Conservation (phyloP, 2,888 invertebrate genomes). For the Gari tellinella region DNA sequence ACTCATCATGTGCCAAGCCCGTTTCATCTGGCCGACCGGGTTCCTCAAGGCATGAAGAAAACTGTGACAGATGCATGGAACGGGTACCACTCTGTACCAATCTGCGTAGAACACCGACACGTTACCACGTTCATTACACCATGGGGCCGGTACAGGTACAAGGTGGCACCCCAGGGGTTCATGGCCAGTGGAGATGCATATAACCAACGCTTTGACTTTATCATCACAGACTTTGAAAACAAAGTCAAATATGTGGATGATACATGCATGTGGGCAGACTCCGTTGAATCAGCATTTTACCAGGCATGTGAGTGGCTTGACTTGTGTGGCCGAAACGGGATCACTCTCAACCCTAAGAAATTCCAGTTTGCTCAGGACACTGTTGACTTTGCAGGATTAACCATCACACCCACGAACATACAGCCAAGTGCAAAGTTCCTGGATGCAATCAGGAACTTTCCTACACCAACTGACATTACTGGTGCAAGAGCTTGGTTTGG, state of each 20-base stretch:
- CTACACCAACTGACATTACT: slow-evolving; percentile 53
- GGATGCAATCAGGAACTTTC: slow-evolving; percentile 56
- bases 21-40: slow-evolving; percentile 41
- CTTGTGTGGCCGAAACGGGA: too few relatives aligned
- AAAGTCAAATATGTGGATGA: slow-evolving; percentile 60
- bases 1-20: slow-evolving; percentile 57
- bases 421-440: slow-evolving; percentile 59
- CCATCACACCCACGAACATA: slow-evolving; percentile 48
- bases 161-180: slow-evolving; percentile 45
- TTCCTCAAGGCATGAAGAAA: background rate
- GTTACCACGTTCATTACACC: slow-evolving; percentile 45
- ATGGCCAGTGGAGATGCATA: slow-evolving; percentile 57
- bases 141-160: slow-evolving; percentile 44
- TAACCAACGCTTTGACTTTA: slow-evolving; percentile 52
- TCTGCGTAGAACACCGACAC: slow-evolving; percentile 45
- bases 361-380: slow-evolving; percentile 44
- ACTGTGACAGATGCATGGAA: slow-evolving; percentile 42
- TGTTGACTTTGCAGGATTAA: slow-evolving; percentile 48
- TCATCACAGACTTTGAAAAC: slow-evolving; percentile 37
- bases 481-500: slow-evolving; percentile 64
- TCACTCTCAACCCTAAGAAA: slow-evolving; percentile 48
- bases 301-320: slow-evolving; percentile 53
- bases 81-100: slow-evolving; percentile 44
- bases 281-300: slow-evolving; percentile 50
- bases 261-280: slow-evolving; percentile 50